Percentiles rank a stretch among this genome's conserved stretches.
Evolutionary conservation across 1,140 invertebrate species (phyloP).

Genomic region (Arctopsyche grandis): DNA sequence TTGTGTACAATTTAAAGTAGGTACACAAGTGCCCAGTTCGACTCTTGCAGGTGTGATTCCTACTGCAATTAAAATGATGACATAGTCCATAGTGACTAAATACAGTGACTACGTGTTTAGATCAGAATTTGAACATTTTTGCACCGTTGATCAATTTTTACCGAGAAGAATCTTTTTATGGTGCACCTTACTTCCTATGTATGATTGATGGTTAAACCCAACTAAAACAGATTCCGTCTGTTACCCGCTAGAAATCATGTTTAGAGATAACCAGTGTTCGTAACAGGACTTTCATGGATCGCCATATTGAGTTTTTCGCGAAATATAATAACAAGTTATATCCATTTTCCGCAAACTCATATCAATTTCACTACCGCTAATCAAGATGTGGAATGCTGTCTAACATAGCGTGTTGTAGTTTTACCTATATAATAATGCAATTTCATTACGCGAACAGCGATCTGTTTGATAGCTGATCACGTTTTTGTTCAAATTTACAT

Average conservation of each 20-base stretch:
- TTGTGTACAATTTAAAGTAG: too few relatives aligned
- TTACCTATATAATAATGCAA: not conserved
- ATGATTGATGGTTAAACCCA: not conserved
- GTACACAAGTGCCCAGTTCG: too few relatives aligned
- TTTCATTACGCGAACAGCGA: not conserved
- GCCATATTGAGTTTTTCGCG: not conserved
- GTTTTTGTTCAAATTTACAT: not conserved
- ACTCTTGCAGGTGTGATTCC: too few relatives aligned
- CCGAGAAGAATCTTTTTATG: too few relatives aligned
- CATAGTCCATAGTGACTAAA: too few relatives aligned
- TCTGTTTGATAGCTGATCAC: not conserved
- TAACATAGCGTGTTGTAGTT: not conserved
- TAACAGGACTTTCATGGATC: conserved; percentile 8
- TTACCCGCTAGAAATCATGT: conserved; percentile 23
- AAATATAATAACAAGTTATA: not conserved
- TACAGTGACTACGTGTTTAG: too few relatives aligned
- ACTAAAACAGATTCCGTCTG: not conserved
- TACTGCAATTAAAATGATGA: too few relatives aligned
- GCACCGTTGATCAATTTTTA: too few relatives aligned
- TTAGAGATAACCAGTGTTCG: conserved; percentile 11
- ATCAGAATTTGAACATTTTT: too few relatives aligned
- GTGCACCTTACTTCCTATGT: too few relatives aligned
- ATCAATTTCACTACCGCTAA: not conserved
- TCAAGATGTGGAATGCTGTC: not conserved
- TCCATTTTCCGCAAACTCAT: not conserved